Evolutionary conservation across 2,797 vertebrate genomes (phyloP), one percentile per base, ranked within the genome.

Genomic region (Epinephelus awoara): DNA sequence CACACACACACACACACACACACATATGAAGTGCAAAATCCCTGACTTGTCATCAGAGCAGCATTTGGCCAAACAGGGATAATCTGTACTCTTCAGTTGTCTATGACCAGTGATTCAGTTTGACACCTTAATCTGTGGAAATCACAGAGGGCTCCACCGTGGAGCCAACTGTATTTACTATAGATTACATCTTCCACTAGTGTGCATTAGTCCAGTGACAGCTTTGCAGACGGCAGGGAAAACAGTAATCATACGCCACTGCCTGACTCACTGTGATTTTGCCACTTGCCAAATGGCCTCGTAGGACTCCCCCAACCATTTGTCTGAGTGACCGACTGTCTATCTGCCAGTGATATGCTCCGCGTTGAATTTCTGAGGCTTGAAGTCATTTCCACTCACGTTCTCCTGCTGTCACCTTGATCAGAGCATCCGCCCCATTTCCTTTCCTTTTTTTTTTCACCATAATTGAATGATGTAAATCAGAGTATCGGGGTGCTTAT

Each of bases 71-170:
- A 75, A 89, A 90, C 51, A 4, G 54, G 25, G 71, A 90, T 91
- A 90, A 93, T 93, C 89, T 90, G 75, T 89, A 65, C 86, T 83
- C 86, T 73, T 93, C 89, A 82, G 67, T 69, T 82, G 85, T 85
- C 89, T 88, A 54, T 85, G 92, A 89, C 88, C 86, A 76, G 83
- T 87, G 91, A 93, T 93, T 93, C 84, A 83, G 75, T 88, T 88
- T 93, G 93, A 93, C 92, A 93, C 83, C 89, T 86, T 93, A 92
- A 93, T 93, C 92, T 91, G 90, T 46, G 81, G 85, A 93, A 92
- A 91, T 91, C 91, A 89, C 91, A 83, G 83, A 84, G 89, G 89
- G 79, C 85, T 92, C 82, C 82, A 82, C 73, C 17, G 54, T 80
- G 80, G 80, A 90, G 86, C 80, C 84, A 85, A 84, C 90, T 91